A percentile compares a stretch with the other conserved stretches of the same genome.
These are phyloP conservation scores for Lucilia sericata DNA, from an alignment of 1,140 invertebrate species.

Conservation along the genomic window DNA sequence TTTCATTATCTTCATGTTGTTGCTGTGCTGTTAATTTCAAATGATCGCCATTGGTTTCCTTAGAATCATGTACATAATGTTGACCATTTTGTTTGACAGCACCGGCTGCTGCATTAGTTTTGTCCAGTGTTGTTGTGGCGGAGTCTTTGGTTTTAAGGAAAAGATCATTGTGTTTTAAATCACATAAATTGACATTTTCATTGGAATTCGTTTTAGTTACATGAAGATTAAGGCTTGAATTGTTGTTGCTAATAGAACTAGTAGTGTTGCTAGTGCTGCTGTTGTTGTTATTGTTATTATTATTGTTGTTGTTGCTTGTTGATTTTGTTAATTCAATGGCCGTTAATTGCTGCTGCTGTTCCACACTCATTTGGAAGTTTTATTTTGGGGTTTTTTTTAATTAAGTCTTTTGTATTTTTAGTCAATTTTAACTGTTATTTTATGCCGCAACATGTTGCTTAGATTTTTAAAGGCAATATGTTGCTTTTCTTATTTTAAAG, in stretches of 20 bases:
- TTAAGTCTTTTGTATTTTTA: neutral
- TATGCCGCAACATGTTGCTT: slow-evolving; percentile 22
- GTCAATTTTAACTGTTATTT: neutral
- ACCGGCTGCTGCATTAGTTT: neutral
- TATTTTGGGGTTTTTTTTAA: neutral
- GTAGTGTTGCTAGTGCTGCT: neutral
- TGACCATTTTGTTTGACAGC: slow-evolving; percentile 48
- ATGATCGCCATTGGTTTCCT: slow-evolving; percentile 45
- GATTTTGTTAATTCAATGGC: slow-evolving; percentile 44
- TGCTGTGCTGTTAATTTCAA: slow-evolving; percentile 4
- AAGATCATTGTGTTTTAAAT: slow-evolving; percentile 2
- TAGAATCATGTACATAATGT: slow-evolving; percentile 38
- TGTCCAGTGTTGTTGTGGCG: neutral
- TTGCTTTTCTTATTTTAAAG: neutral
- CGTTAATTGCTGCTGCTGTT: slow-evolving; percentile 36
- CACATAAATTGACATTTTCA: neutral
- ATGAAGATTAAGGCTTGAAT: slow-evolving; percentile 35
- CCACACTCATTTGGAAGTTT: slow-evolving; percentile 46
- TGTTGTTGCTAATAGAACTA: slow-evolving; percentile 33
- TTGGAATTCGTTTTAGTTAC: neutral
- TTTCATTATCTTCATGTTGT: slow-evolving; percentile 40
- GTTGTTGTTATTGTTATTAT: slow-evolving; percentile 12
- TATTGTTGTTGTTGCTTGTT: slow-evolving; percentile 41
- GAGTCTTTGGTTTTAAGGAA: slow-evolving; percentile 13
- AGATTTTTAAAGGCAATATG: slow-evolving; percentile 15